Percentiles rank a stretch among this genome's conserved stretches.
phyloP scores from a whole-genome alignment of 2,888 invertebrate genomes.

The Poecilus cupreus region DNA sequence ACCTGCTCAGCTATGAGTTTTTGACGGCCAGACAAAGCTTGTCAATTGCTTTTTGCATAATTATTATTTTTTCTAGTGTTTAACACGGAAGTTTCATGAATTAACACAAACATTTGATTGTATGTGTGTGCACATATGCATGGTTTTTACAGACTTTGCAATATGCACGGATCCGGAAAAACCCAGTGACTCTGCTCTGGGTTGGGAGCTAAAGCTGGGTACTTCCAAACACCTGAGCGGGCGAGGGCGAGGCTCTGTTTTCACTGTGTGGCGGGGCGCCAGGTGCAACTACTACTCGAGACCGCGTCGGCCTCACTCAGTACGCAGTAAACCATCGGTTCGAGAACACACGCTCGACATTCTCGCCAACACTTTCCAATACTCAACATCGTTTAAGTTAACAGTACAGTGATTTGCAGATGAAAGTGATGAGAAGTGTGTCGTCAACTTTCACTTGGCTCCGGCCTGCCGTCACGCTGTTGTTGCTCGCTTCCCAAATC shows the following conservation, averaged over 20 bases:
- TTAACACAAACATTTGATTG: slow-evolving; percentile 42
- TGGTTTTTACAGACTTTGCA: slow-evolving; percentile 45
- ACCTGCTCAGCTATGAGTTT: slow-evolving; percentile 16
- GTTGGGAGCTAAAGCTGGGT: slow-evolving; percentile 12
- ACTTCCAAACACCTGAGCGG: slow-evolving; percentile 18
- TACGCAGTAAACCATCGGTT: slow-evolving; percentile 20
- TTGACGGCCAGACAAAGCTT: slow-evolving; percentile 5
- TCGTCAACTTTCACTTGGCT: slow-evolving; percentile 55
- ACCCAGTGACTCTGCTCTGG: slow-evolving; percentile 38
- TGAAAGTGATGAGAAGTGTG: slow-evolving; percentile 59
- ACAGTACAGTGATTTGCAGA: slow-evolving; percentile 44
- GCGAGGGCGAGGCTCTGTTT: slow-evolving; percentile 10
- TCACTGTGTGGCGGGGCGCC: slow-evolving; percentile 40
- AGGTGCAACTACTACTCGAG: slow-evolving; percentile 45
- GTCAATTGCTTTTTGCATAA: slow-evolving; percentile 38
- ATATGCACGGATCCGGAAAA: slow-evolving; percentile 46
- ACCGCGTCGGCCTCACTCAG: slow-evolving; percentile 32
- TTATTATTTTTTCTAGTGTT: slow-evolving; percentile 31
- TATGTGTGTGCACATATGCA: background rate
- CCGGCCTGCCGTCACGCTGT: slow-evolving; percentile 34
- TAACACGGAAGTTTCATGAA: slow-evolving; percentile 53
- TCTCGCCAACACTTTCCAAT: slow-evolving; percentile 38
- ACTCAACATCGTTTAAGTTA: background rate
- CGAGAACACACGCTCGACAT: slow-evolving; percentile 22
- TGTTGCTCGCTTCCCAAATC: slow-evolving; percentile 9